Base-by-base conservation (phyloP, 2,888 invertebrate species). In the Lycophotia porphyrea region DNA sequence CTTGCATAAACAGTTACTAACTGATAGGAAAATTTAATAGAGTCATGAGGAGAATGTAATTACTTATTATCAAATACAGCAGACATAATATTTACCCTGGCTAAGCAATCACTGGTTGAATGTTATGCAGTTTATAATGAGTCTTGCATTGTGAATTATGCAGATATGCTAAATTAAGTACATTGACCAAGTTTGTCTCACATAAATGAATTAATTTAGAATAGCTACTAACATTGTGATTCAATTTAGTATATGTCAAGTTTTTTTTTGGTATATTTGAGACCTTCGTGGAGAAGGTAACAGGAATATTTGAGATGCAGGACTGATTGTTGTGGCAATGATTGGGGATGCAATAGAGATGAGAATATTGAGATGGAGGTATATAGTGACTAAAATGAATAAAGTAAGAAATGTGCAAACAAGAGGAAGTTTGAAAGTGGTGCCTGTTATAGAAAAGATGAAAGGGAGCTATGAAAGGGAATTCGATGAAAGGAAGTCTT, bases 21-120 rank as follows among this genome's bases (percentile, higher is more conserved):
- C 21, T 49, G 85, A 81, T 82, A 82, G 39, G 24, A 71, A 64
- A 81, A 80, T 81, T 84, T 84, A 84, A 55, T 55, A 39, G 9
- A 75, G 81, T 80, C 85, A 84, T 36, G 24, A 44, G 60, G 24
- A 44, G 60, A 66, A 39, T 52, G 39, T 63, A 73, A 65, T 13
- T 15, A 42, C 5, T 5, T 70, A 71, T 73, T 80, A 80, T 80
- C 49, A 60, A 66, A 69, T 34, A 55, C 15, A 34, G 24, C n/a
- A 52, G 4, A 65, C 55, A 72, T 34, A 69, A 70, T 67, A 77
- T 71, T 80, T 52, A 42, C 61, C 0, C 52, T 7, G 39, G 61
- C 66, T 74, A 31, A 42, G 74, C 74, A 47, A 73, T 55, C 24
- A 52, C 21, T 13, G 4, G 49, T 3, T 11, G 52, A 55, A 27